Evolutionary conservation across 2,888 invertebrate species (phyloP).

Genomic region (Trachelus iudaicus): DNA sequence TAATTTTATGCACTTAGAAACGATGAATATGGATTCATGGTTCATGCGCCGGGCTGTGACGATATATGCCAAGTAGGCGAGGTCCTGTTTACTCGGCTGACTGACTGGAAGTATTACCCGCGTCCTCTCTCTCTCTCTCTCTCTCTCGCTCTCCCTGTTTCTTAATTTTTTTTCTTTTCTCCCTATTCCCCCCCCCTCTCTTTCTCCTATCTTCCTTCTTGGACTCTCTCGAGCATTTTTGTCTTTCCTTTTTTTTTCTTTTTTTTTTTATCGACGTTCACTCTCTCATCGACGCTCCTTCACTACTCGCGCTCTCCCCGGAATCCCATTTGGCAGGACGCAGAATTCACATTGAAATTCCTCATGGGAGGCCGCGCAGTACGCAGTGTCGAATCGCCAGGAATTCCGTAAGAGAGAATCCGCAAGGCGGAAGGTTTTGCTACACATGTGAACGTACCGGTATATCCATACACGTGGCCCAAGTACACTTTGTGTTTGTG

Average conservation of each 20-base stretch:
- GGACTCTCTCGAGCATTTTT: neutral
- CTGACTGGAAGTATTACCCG: neutral
- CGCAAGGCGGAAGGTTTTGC: neutral
- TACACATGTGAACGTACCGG: neutral
- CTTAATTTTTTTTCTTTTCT: neutral
- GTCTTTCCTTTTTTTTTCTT: neutral
- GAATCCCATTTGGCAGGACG: neutral
- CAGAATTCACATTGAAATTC: neutral
- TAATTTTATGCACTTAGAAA: slow-evolving; percentile 61
- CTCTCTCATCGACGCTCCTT: neutral
- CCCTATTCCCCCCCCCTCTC: fast-evolving
- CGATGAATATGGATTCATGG: slow-evolving; percentile 62
- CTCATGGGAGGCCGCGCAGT: neutral
- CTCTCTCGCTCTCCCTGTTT: neutral
- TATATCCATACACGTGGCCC: neutral
- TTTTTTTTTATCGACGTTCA: neutral
- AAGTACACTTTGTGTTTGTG: no score
- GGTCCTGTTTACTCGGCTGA: slow-evolving; percentile 8
- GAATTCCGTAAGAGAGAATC: neutral
- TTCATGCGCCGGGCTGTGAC: slow-evolving; percentile 40
- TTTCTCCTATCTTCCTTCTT: neutral
- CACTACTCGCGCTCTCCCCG: neutral
- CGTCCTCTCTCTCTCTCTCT: no score
- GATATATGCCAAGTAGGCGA: neutral
- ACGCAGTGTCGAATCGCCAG: neutral